phyloP scores from a whole-genome alignment of 2,113 vertebrate genomes.

The Opisthocomus hoazin region DNA sequence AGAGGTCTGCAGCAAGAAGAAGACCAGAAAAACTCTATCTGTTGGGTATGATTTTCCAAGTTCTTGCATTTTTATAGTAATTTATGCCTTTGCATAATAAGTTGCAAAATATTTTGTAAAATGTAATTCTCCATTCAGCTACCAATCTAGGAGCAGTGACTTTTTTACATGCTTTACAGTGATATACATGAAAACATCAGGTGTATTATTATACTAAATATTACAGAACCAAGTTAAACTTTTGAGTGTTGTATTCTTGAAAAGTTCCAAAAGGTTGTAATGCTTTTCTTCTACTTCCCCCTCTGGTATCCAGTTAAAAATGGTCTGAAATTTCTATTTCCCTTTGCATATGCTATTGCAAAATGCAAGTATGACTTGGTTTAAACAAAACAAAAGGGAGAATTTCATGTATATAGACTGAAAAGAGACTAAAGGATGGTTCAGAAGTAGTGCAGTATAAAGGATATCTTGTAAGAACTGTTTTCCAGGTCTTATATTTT shows the following conservation, averaged over 20 bases:
- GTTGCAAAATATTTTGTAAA: not conserved
- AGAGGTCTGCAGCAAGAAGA: not conserved
- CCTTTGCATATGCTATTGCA: not conserved
- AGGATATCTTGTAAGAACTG: not conserved
- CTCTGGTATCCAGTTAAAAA: not conserved
- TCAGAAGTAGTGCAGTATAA: not conserved
- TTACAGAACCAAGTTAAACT: not conserved
- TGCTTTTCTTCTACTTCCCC: not conserved
- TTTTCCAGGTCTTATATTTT: not conserved
- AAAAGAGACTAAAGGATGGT: constrained; percentile 12
- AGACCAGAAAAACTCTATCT: not conserved
- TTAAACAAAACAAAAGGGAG: not conserved
- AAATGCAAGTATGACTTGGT: not conserved
- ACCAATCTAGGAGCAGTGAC: not conserved
- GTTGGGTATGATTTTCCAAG: not conserved
- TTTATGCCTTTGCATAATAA: not conserved
- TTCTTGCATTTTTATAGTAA: not conserved
- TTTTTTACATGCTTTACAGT: not conserved
- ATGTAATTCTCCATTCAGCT: not conserved
- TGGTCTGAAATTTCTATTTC: not conserved
- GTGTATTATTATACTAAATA: not conserved
- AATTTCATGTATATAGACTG: not conserved
- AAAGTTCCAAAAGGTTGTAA: not conserved
- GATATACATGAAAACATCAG: not conserved
- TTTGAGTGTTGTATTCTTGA: not conserved